Conservation (phyloP, 1,140 invertebrate species). For the Formica exsecta region DNA sequence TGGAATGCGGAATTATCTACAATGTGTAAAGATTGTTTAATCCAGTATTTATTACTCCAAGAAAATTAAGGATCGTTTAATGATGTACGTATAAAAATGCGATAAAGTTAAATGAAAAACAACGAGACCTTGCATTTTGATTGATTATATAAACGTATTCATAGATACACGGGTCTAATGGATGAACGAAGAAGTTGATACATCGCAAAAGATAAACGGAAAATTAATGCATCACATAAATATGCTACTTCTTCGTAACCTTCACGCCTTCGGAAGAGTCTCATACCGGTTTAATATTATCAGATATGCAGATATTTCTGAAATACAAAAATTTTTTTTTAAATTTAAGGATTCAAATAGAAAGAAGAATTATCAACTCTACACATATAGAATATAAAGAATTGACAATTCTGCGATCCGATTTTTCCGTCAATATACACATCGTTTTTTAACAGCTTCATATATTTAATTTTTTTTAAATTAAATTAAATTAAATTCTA, state of each 20-base stretch:
- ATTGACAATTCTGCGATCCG: background rate
- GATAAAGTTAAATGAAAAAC: background rate
- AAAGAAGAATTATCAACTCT: background rate
- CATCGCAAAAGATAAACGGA: slow-evolving; percentile 7
- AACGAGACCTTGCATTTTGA: slow-evolving; percentile 4
- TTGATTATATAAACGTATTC: slow-evolving; percentile 38
- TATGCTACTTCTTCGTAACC: background rate
- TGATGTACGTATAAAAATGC: background rate
- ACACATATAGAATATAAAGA: background rate
- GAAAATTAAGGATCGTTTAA: background rate
- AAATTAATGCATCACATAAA: background rate
- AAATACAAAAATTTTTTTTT: background rate
- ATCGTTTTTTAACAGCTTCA: background rate
- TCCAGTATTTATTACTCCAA: background rate
- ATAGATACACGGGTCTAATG: slow-evolving; percentile 19
- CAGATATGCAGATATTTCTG: background rate
- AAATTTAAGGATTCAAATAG: background rate
- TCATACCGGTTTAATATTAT: background rate
- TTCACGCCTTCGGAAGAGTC: background rate
- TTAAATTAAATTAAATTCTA: background rate
- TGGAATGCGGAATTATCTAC: slow-evolving; percentile 8
- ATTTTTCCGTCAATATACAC: background rate
- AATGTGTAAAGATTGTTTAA: slow-evolving; percentile 1
- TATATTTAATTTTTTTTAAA: background rate
- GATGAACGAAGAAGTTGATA: background rate